These are phyloP conservation scores for Turdus rufiventris DNA, from an alignment of 2,113 vertebrate species.

Conservation along the genomic window DNA sequence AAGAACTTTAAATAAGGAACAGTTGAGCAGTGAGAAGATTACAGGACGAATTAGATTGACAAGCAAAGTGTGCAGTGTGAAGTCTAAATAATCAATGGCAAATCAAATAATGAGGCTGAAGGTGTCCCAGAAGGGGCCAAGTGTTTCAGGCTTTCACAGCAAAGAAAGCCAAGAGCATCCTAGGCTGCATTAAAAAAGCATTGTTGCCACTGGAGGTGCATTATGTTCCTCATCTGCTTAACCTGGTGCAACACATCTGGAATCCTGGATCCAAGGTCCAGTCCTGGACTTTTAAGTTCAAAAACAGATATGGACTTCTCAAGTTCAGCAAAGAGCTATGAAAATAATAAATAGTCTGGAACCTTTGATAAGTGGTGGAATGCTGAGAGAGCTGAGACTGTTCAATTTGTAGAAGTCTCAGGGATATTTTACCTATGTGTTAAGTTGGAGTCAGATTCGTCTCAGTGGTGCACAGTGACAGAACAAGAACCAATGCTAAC, in stretches of 20 bases:
- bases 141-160: not conserved
- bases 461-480: not conserved
- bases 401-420: not conserved
- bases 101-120: not conserved
- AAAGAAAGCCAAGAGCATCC: not conserved
- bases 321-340: not conserved
- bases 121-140: not conserved
- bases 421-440: not conserved
- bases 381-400: not conserved
- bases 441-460: not conserved
- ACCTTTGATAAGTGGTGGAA: not conserved
- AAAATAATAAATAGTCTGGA: not conserved
- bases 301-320: not conserved
- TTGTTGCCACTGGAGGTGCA: fast-evolving
- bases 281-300: not conserved
- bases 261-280: not conserved
- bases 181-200: fast-evolving
- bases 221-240: not conserved
- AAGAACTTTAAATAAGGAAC: not conserved
- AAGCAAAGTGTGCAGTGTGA: not conserved
- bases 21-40: not conserved
- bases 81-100: not conserved
- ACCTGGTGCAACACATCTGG: not conserved
- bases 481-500: not conserved
- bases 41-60: not conserved